Conservation (phyloP, 2,113 vertebrate genomes). For the Thymallus thymallus region DNA sequence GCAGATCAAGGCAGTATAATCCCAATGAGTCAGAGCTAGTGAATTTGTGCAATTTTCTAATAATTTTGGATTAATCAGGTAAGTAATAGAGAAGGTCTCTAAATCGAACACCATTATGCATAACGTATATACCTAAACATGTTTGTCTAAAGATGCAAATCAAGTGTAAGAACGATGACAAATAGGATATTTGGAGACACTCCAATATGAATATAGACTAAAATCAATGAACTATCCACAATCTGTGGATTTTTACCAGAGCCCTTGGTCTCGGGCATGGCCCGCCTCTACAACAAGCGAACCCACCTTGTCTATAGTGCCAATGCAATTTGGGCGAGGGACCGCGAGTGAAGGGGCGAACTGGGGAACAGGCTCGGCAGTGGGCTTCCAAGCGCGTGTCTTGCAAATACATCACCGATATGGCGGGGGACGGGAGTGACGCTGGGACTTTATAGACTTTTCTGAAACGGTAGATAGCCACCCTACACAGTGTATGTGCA, state of each 20-base stretch:
- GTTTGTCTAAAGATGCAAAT: too few relatives aligned
- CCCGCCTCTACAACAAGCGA: constrained; percentile 70
- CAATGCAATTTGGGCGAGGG: constrained; percentile 34
- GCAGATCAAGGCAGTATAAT: too few relatives aligned
- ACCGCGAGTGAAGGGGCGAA: constrained; percentile 12
- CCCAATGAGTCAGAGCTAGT: too few relatives aligned
- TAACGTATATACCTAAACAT: too few relatives aligned
- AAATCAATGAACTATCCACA: background rate
- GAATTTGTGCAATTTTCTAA: too few relatives aligned
- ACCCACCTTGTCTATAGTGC: constrained; percentile 54
- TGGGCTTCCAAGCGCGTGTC: background rate
- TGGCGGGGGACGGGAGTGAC: background rate
- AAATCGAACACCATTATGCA: too few relatives aligned
- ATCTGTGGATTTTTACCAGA: constrained; percentile 52
- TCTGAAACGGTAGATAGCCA: background rate
- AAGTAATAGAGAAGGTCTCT: too few relatives aligned
- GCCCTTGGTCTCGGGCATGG: constrained; percentile 60
- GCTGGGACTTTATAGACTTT: background rate
- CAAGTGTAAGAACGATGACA: background rate
- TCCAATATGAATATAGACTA: background rate
- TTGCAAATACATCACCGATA: background rate
- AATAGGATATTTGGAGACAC: background rate
- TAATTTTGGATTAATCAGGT: too few relatives aligned
- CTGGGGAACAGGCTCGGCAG: constrained; percentile 22
- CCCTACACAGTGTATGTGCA: background rate